phyloP scores from a whole-genome alignment of 92 coral and sea anemone genomes.

The Zoanthus sansibaricus region DNA sequence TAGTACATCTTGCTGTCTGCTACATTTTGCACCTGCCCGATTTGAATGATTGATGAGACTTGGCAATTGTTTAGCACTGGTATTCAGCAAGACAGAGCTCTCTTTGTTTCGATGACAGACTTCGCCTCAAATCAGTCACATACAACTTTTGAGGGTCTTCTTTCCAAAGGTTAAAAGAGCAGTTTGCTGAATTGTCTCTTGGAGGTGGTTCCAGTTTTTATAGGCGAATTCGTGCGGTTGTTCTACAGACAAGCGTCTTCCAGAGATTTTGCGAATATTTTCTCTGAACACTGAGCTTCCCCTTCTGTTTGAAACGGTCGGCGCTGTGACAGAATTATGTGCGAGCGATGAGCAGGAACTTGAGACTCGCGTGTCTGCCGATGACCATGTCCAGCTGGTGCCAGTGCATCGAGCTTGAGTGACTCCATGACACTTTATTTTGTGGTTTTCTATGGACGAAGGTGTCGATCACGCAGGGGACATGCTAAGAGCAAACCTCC shows the following conservation, averaged over 20 bases:
- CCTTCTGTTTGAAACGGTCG: slow-evolving; percentile 49
- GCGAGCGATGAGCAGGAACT: slow-evolving; percentile 31
- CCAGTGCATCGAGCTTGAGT: neutral
- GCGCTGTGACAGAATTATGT: slow-evolving; percentile 55
- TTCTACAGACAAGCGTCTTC: neutral
- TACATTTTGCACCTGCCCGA: neutral
- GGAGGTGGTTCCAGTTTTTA: slow-evolving; percentile 42
- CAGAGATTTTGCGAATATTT: slow-evolving; percentile 11
- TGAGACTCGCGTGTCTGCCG: neutral
- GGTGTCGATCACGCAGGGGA: no score
- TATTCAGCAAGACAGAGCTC: slow-evolving; percentile 27
- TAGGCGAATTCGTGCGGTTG: neutral
- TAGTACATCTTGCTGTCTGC: neutral
- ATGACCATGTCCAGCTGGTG: neutral
- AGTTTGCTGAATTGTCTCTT: slow-evolving; percentile 46
- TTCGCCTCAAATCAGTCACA: slow-evolving; percentile 58
- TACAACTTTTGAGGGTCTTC: slow-evolving; percentile 38
- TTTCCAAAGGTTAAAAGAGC: slow-evolving; percentile 54
- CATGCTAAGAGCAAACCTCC: no score
- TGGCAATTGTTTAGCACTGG: neutral
- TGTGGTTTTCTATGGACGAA: no score
- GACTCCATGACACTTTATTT: no score
- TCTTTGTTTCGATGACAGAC: slow-evolving; percentile 49
- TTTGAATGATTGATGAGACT: neutral
- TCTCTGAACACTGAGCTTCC: slow-evolving; percentile 25